Evolutionary conservation across 2,797 vertebrate species (phyloP).

Genomic region (Lagorchestes hirsutus): DNA sequence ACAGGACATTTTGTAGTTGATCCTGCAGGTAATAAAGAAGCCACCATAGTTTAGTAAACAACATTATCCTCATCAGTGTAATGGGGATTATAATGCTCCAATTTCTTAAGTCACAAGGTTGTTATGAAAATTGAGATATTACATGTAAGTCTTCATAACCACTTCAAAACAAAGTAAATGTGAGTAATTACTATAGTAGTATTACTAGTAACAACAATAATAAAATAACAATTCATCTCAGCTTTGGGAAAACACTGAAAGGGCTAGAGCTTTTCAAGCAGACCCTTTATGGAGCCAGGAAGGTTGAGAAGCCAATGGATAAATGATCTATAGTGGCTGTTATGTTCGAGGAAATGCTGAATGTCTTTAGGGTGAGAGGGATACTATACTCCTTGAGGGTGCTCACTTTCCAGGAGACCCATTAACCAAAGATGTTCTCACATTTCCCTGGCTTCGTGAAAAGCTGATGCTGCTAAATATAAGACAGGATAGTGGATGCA

Average conservation of each 20-base stretch:
- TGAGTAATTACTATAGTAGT: not conserved
- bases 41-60: not conserved
- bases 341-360: not conserved
- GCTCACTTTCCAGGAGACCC: not conserved
- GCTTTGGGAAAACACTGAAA: not conserved
- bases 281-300: not conserved
- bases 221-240: not conserved
- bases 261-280: not conserved
- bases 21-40: not conserved
- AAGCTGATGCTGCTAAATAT: not conserved
- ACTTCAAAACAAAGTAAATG: not conserved
- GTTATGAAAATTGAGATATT: not conserved
- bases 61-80: not conserved
- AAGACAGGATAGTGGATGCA: not conserved
- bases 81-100: not conserved
- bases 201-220: not conserved
- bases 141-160: not conserved
- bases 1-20: not conserved
- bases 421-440: not conserved
- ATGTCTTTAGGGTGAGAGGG: not conserved
- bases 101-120: not conserved
- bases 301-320: not conserved
- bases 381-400: not conserved
- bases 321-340: not conserved
- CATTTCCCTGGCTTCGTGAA: not conserved